Conservation (phyloP, 1,140 invertebrate genomes). For the Drosophila persimilis region DNA sequence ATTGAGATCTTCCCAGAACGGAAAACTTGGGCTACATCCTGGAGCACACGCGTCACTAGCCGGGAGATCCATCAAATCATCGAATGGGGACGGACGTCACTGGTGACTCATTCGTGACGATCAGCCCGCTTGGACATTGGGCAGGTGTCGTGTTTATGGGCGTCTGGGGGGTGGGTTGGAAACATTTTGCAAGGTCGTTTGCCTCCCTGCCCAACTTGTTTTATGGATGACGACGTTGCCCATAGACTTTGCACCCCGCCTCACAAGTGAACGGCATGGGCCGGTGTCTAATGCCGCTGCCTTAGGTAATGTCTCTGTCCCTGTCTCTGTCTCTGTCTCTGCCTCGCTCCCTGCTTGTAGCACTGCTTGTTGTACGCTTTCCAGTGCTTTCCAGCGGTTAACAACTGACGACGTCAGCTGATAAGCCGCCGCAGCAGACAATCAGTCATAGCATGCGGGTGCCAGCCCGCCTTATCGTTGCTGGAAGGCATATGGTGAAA, state of each 20-base stretch:
- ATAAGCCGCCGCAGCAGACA: conserved; percentile 66
- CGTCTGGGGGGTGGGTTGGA: conserved; percentile 7
- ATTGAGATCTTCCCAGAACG: conserved; percentile 17
- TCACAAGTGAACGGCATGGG: conserved; percentile 3
- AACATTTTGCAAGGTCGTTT: conserved; percentile 35
- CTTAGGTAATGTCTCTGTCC: conserved; percentile 20
- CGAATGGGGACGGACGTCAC: conserved; percentile 9
- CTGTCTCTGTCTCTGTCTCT: background rate
- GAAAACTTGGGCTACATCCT: conserved; percentile 21
- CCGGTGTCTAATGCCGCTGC: conserved; percentile 3
- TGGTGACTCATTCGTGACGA: conserved; percentile 1
- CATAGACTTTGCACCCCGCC: conserved; percentile 51
- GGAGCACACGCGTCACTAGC: background rate
- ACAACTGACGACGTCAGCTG: conserved; percentile 38
- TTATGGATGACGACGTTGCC: conserved; percentile 51
- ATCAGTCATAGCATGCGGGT: conserved; percentile 65
- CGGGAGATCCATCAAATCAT: background rate
- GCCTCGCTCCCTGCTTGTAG: too few relatives aligned
- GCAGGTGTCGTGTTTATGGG: conserved; percentile 28
- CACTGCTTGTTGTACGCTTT: background rate
- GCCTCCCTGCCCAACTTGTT: conserved; percentile 37
- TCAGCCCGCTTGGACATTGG: conserved; percentile 1
- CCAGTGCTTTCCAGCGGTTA: conserved; percentile 37
- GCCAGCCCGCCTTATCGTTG: conserved; percentile 38
- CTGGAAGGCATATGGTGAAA: conserved; percentile 56